Evolutionary conservation across 1,140 invertebrate genomes (phyloP), one percentile per base, ranked within the genome.

Genomic region (Bombus waltoni): DNA sequence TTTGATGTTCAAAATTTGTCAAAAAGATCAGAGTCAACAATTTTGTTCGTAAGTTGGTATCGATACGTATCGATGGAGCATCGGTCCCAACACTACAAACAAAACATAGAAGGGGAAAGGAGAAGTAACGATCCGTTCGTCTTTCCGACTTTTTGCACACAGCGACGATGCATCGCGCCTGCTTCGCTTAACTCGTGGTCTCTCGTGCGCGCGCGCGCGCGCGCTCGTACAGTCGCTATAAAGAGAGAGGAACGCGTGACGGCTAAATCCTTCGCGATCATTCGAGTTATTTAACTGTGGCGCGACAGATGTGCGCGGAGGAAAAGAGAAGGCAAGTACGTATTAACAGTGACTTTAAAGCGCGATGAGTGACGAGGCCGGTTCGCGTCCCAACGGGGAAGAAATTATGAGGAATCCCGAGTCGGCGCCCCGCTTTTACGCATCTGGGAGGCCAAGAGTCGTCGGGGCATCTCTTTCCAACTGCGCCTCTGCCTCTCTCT

Each of bases 181-280:
- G 32, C 5, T 35, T 44, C 72, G 22, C 42, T 22, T 0, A 18
- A 53, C 47, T 53, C 47, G 47, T 22, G 47, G 47, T 22, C 47
- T 53, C 47, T 22, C 18, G 47, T 32, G 10, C 4, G 44, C 18
- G 70, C 3, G 53, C 28, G 73, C 65, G 42, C 59, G 57, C 79
- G n/a, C 32, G 32, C 77, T 15, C 44, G 59, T 70, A 32, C 76
- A 75, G 77, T 88, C 83, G 77, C 87, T 90, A 85, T 87, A 83
- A 87, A 90, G 83, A 90, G 81, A 74, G 78, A 81, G 72, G 85
- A 87, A 89, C 88, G 90, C 83, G 86, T 90, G 87, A 89, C 85
- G 88, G 78, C 86, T 90, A 89, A 91, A 90, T 91, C 81, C 81
- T 87, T 87, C 76, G 79, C 89, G 85, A 90, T 91, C 89, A 74